Conservation (phyloP, 2,888 invertebrate genomes). For the Drosophila kanekoi region DNA sequence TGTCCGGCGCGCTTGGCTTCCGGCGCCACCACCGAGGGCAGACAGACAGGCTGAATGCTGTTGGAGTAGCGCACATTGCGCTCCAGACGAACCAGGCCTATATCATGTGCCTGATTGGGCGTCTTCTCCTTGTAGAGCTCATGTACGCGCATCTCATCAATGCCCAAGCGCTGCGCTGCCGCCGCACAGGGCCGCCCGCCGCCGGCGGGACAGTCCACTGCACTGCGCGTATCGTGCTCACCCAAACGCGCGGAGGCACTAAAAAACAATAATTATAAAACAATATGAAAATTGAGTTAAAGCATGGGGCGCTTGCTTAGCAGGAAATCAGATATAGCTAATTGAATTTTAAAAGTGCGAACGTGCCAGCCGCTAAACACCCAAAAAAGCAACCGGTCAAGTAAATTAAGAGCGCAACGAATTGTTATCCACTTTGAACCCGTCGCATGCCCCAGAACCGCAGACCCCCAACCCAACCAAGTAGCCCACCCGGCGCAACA, state of each 20-base stretch:
- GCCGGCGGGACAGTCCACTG: slow-evolving; percentile 83
- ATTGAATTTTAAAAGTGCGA: slow-evolving; percentile 65
- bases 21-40: slow-evolving; percentile 85
- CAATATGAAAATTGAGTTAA: slow-evolving; percentile 3
- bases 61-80: slow-evolving; percentile 86
- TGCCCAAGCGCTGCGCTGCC: slow-evolving; percentile 86
- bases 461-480: background rate
- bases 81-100: slow-evolving; percentile 89
- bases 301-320: slow-evolving; percentile 31
- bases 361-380: slow-evolving; percentile 33
- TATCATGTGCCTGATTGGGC: slow-evolving; percentile 88
- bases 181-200: slow-evolving; percentile 85
- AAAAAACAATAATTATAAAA: slow-evolving; percentile 21
- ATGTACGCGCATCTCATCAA: slow-evolving; percentile 89
- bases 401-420: slow-evolving; percentile 55
- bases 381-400: slow-evolving; percentile 32
- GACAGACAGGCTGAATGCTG: slow-evolving; percentile 87
- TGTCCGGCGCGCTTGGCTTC: slow-evolving; percentile 59
- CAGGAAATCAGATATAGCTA: slow-evolving; percentile 57
- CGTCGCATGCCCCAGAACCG: background rate
- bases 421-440: slow-evolving; percentile 58
- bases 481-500: slow-evolving; percentile 1
- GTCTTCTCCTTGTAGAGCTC: slow-evolving; percentile 87
- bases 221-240: slow-evolving; percentile 79
- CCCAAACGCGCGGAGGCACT: slow-evolving; percentile 81